phyloP scores from a whole-genome alignment of 2,113 vertebrate genomes.

The Chaetops frenatus region DNA sequence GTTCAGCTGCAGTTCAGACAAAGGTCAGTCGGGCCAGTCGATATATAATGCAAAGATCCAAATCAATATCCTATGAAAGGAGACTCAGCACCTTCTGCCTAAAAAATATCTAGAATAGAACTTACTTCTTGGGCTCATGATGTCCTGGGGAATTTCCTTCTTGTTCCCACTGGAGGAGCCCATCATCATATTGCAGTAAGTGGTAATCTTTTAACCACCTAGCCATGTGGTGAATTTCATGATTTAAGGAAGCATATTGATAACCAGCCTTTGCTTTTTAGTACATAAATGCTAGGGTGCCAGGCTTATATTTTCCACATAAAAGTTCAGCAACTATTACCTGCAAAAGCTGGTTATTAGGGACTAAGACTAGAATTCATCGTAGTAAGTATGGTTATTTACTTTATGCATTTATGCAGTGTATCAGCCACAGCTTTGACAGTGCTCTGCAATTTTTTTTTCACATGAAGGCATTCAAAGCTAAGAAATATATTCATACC shows the following conservation, averaged over 20 bases:
- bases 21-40: not conserved
- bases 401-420: conserved; percentile 64
- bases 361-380: conserved; percentile 64
- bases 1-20: conserved; percentile 9
- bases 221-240: not conserved
- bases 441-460: conserved; percentile 65
- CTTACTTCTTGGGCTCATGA: not conserved
- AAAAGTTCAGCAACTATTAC: conserved; percentile 60
- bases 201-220: conserved; percentile 17
- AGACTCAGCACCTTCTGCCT: not conserved
- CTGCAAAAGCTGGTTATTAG: conserved; percentile 57
- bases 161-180: not conserved
- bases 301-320: conserved; percentile 59
- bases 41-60: not conserved
- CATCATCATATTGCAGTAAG: not conserved
- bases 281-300: conserved; percentile 41
- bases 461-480: conserved; percentile 50
- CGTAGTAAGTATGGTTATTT: conserved; percentile 63
- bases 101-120: not conserved
- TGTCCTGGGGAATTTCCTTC: not conserved
- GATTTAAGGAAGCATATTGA: conserved; percentile 33
- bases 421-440: conserved; percentile 65
- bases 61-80: not conserved
- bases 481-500: conserved; percentile 64
- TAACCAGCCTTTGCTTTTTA: conserved; percentile 46